These are phyloP conservation scores for Phyllotreta cruciferae DNA, from an alignment of 2,888 invertebrate species.

Conservation along the genomic window DNA sequence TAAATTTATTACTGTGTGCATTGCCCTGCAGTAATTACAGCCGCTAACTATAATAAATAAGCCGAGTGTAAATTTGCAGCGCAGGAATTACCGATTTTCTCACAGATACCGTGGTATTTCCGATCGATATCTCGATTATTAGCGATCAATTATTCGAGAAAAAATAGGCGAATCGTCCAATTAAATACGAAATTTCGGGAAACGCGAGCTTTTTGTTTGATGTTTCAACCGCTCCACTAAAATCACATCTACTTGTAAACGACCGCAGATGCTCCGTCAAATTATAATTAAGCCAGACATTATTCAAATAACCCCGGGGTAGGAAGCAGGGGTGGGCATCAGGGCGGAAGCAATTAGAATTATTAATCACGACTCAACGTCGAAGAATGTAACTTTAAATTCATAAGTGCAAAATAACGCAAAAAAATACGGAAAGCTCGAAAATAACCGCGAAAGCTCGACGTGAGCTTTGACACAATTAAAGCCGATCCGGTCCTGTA, in stretches of 20 bases:
- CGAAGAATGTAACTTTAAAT: neutral
- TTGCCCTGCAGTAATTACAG: constrained; percentile 46
- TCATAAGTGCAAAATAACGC: neutral
- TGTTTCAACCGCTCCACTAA: too few species aligned
- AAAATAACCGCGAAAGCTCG: neutral
- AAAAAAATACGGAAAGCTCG: too few species aligned
- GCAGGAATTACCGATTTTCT: constrained; percentile 22
- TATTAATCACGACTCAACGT: neutral
- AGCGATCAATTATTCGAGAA: neutral
- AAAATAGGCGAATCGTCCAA: too few species aligned
- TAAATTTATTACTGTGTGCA: constrained; percentile 41
- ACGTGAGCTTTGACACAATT: neutral
- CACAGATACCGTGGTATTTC: neutral
- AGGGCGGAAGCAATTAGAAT: constrained; percentile 12
- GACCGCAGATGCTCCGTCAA: neutral
- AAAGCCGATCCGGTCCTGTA: constrained; percentile 22
- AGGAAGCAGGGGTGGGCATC: constrained; percentile 1
- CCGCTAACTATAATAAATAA: constrained; percentile 46
- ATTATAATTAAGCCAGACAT: neutral
- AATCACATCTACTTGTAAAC: neutral
- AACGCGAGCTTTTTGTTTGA: too few species aligned
- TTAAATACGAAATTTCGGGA: too few species aligned
- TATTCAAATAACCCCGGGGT: constrained; percentile 1
- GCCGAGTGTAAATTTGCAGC: constrained; percentile 41
- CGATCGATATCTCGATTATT: constrained; percentile 1